Evolutionary conservation across 2,113 vertebrate species (phyloP), one percentile per base, ranked within the genome.

Genomic region (Ammospiza nelsoni): DNA sequence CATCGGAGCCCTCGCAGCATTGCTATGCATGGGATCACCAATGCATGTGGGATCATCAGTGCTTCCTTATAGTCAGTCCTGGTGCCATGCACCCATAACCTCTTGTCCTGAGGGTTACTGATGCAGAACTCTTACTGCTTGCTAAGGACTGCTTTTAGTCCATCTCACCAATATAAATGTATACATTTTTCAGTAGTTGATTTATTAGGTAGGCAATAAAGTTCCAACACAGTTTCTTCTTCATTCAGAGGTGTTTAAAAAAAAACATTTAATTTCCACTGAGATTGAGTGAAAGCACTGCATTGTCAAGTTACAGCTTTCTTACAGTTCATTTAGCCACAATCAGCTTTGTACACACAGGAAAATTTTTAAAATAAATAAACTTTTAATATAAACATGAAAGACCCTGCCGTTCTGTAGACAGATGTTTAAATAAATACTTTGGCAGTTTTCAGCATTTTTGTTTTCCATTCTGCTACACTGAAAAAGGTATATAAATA

Each of bases 21-120:
- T 52, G 51, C 27, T 52, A 2, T 52, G 4, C 44, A 12, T 43
- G 35, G 55, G 31, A 57, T 52, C 46, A n/a, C 13, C 43, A 62
- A 1, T 7, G 20, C 6, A 27, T 1, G 14, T 43, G 39, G 54
- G 31, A 52, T 57, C 43, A n/a, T 10, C 43, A 63, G 1, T 6
- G 21, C 6, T 72, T 77, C 25, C 33, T 23, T 69, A 2, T 7
- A 39, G 17, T 27, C 46, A 46, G 9, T 66, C 22, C 41, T 54
- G 20, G 55, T 58, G 10, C 35, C 28, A 5, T 5, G 11, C 5
- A 22, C 1, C 0, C 41, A 5, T 5, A 55, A 13, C 10, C 11
- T 81, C 28, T 72, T 83, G 20, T 76, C n/a, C 46, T 73, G 10
- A 68, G 12, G 11, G n/a, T 35, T 59, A 22, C 27, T 61, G 57